Evolutionary conservation across 1,140 invertebrate species (phyloP).

Genomic region (Lineus longissimus): DNA sequence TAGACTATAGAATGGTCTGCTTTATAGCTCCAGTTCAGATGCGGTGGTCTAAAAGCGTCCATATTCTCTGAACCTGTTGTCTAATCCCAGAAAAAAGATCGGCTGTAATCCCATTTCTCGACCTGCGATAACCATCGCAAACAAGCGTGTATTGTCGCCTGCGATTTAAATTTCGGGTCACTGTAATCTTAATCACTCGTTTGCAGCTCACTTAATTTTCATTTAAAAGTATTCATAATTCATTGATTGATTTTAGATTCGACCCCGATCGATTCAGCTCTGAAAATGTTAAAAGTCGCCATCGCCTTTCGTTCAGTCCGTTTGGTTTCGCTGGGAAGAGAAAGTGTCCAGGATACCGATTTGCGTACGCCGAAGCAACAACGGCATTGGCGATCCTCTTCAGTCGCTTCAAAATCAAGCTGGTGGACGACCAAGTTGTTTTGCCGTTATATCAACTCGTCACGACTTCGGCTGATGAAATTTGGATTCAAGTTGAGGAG

Average conservation of each 20-base stretch:
- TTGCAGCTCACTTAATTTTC: not conserved
- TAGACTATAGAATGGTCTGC: not conserved
- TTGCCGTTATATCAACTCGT: slow-evolving; percentile 39
- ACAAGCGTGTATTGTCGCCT: no score
- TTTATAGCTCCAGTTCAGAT: no score
- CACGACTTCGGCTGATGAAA: slow-evolving; percentile 43
- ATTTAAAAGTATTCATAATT: not conserved
- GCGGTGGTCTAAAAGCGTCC: no score
- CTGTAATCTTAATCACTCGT: no score
- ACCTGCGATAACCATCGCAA: no score
- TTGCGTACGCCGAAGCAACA: slow-evolving; percentile 33
- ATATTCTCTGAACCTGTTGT: no score
- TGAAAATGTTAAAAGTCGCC: slow-evolving; percentile 26
- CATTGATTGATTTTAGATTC: slow-evolving; percentile 35
- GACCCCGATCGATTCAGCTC: slow-evolving; percentile 46
- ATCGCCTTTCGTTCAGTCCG: slow-evolving; percentile 34
- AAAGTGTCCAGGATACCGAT: slow-evolving; percentile 38
- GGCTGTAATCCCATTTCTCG: no score
- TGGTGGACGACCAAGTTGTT: slow-evolving; percentile 40
- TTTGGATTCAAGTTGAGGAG: slow-evolving; percentile 42
- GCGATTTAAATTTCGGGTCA: no score
- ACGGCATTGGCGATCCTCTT: slow-evolving; percentile 29
- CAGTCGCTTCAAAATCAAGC: slow-evolving; percentile 29
- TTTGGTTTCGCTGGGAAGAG: slow-evolving; percentile 51
- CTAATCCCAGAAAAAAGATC: no score